phyloP scores from a whole-genome alignment of 2,797 vertebrate genomes.

The Semaprochilodus insignis region DNA sequence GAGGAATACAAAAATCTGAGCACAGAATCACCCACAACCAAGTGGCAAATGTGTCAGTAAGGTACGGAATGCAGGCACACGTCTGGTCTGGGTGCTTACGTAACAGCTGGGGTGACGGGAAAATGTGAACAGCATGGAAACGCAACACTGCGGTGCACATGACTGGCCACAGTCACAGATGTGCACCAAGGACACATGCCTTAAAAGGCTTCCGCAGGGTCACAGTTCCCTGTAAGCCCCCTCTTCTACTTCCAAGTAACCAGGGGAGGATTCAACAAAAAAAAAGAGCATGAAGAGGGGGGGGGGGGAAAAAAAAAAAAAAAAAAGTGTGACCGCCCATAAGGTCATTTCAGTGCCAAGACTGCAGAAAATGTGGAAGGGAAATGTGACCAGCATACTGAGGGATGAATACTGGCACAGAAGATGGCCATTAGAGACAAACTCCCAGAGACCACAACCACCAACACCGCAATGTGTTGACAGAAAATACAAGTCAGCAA shows the following conservation, averaged over 20 bases:
- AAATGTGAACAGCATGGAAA: constrained; percentile 9
- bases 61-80: constrained; percentile 37
- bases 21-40: background rate
- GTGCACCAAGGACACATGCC: constrained; percentile 23
- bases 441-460: constrained; percentile 43
- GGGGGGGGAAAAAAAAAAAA: constrained; percentile 2
- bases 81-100: constrained; percentile 21
- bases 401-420: constrained; percentile 46
- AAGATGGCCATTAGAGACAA: constrained; percentile 41
- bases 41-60: constrained; percentile 37
- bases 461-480: constrained; percentile 36
- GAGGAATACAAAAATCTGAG: background rate
- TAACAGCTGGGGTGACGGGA: constrained; percentile 55
- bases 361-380: constrained; percentile 69
- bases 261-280: background rate
- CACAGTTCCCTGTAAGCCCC: constrained; percentile 6
- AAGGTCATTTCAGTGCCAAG: constrained; percentile 67
- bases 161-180: background rate
- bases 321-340: constrained; percentile 22
- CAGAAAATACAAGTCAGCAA: constrained; percentile 38
- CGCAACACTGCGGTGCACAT: constrained; percentile 56
- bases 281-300: background rate
- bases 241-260: background rate
- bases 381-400: constrained; percentile 54
- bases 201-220: constrained; percentile 33